Evolutionary conservation across 1,140 invertebrate species (phyloP).

Genomic region (Euglossa dilemma): DNA sequence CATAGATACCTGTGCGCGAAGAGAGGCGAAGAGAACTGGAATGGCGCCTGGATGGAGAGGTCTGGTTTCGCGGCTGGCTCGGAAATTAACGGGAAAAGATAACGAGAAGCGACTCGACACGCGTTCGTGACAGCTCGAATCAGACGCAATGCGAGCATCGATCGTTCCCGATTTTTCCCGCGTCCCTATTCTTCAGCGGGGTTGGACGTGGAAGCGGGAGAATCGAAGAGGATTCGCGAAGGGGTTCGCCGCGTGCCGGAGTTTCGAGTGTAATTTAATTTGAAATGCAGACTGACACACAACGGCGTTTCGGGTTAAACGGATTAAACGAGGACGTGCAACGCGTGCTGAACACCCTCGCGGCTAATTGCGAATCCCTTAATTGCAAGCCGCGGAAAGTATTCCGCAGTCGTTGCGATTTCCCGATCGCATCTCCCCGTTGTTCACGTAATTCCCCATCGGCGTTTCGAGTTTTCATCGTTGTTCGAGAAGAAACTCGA

Average conservation of each 20-base stretch:
- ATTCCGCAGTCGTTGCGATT: constrained; percentile 8
- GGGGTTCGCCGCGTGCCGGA: constrained; percentile 47
- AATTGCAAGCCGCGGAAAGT: constrained; percentile 59
- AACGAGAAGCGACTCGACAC: neutral
- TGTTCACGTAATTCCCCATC: neutral
- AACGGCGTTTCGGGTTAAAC: constrained; percentile 61
- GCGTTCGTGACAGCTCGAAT: neutral
- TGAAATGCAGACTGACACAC: constrained; percentile 71
- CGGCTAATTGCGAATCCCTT: constrained; percentile 69
- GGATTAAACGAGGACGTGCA: constrained; percentile 68
- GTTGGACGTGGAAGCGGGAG: neutral
- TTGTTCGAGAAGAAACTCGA: no score
- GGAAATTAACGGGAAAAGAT: neutral
- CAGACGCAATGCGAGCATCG: neutral
- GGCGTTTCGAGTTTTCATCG: no score
- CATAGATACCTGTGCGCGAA: no score
- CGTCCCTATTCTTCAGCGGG: constrained; percentile 10
- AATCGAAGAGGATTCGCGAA: constrained; percentile 25
- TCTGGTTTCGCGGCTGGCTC: no score
- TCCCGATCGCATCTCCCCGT: neutral
- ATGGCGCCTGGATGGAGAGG: no score
- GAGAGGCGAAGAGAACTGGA: no score
- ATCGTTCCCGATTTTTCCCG: constrained; percentile 17
- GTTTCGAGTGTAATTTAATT: constrained; percentile 69
- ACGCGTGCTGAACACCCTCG: constrained; percentile 53